Evolutionary conservation across 2,888 invertebrate genomes (phyloP).

Genomic region (Lithophane ornitopus): DNA sequence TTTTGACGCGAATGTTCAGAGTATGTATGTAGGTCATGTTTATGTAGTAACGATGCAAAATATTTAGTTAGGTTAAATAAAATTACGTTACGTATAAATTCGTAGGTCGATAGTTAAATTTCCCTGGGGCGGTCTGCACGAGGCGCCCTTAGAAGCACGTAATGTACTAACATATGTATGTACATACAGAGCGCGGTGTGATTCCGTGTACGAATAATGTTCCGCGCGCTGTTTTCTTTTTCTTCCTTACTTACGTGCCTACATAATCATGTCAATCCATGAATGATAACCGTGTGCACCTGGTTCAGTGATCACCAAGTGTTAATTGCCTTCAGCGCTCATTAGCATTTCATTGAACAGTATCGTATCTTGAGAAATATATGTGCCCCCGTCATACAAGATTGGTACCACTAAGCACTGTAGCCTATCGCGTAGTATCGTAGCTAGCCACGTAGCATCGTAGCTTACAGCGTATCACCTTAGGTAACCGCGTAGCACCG

Average conservation of each 20-base stretch:
- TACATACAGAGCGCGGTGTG: neutral
- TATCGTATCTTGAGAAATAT: neutral
- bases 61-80: conserved; percentile 41
- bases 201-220: neutral
- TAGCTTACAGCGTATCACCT: neutral
- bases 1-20: neutral
- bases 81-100: conserved; percentile 45
- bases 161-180: neutral
- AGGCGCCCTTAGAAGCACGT: conserved; percentile 13
- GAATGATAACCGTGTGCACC: neutral
- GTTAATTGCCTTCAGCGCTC: no score
- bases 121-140: conserved; percentile 55
- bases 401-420: neutral
- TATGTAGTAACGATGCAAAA: conserved; percentile 12
- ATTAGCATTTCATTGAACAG: neutral
- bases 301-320: neutral
- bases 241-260: no score
- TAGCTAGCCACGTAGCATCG: neutral
- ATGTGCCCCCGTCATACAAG: neutral
- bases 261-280: neutral
- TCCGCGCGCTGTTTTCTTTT: neutral
- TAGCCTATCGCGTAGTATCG: neutral
- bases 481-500: neutral
- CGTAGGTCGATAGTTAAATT: conserved; percentile 57
- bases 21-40: neutral